phyloP scores from a whole-genome alignment of 1,140 invertebrate species.

The Thalassaphorura encarpata region DNA sequence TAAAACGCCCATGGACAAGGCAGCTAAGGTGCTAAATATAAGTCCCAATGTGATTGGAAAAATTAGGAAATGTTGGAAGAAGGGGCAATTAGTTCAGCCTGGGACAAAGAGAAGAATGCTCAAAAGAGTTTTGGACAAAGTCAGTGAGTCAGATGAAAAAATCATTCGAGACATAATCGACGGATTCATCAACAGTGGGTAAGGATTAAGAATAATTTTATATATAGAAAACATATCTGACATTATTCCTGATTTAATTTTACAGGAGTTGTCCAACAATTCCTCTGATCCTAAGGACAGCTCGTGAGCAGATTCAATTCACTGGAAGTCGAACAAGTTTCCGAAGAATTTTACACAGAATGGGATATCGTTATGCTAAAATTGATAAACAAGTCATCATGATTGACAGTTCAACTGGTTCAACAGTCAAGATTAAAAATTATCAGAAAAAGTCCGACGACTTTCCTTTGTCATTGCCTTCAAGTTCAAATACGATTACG shows the following conservation, averaged over 20 bases:
- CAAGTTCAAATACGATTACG: no score
- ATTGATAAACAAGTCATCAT: neutral
- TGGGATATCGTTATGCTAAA: neutral
- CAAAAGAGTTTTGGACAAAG: constrained; percentile 25
- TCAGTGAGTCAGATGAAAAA: constrained; percentile 20
- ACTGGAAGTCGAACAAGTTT: neutral
- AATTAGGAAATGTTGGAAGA: constrained; percentile 24
- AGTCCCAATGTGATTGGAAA: constrained; percentile 20
- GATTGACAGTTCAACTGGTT: no score
- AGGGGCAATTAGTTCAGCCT: constrained; percentile 26
- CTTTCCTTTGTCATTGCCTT: no score
- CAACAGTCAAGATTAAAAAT: no score
- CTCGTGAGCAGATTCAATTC: neutral
- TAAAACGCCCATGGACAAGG: constrained; percentile 20
- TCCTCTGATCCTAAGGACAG: neutral
- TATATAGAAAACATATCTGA: no score
- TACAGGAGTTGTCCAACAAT: neutral
- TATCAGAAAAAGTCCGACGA: no score
- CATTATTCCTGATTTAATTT: no score
- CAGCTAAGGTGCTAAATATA: constrained; percentile 24
- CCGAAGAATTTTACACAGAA: neutral
- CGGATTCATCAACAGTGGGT: constrained; percentile 23
- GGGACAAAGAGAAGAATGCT: constrained; percentile 24
- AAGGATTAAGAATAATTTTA: constrained; percentile 1
- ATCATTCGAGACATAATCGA: constrained; percentile 25